Evolutionary conservation across 2,888 invertebrate species (phyloP), one percentile per base, ranked within the genome.

Genomic region (Eledone cirrhosa): DNA sequence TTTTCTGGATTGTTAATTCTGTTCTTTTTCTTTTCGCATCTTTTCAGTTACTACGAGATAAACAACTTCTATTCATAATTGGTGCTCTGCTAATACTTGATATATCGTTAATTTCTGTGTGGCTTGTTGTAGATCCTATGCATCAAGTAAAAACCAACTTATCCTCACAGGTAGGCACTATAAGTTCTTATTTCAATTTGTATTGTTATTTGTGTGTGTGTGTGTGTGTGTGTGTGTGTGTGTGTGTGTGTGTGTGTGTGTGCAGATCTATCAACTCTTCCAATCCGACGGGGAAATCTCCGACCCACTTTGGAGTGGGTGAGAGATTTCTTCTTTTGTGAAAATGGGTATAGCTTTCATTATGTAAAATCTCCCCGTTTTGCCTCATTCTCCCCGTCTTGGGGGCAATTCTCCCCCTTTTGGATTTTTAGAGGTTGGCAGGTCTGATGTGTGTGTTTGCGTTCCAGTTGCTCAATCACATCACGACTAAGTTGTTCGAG

Each of bases 121-220:
- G 97, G 97, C 94, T 95, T 19, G 93, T 92, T 76, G 92, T 96
- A 80, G 97, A 97, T 91, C 97, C 97, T 5, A 95, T 97, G 94
- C 94, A 95, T 89, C 92, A 95, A 48, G 94, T 95, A 87, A 93
- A 96, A 79, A 94, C 94, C 89, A 87, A 88, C 78, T 81, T 87
- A 22, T 87, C 87, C n/a, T 82, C 75, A 72, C 86, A 86, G 87
- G 88, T 88, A 80, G 77, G 83, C 41, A 27, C 63, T 63, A 11
- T 22, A 4, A 2, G 53, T 53, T 53, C 5, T n/a, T 4, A 53
- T n/a, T n/a, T 2, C 53, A 22, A 53, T 53, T 22, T 53, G 53
- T 53, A 5, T 5, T 22, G 19, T 2, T 16, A 19, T 27, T 16
- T 0, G 27, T 2, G 0, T 22, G 27, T 2, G 19, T 22, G 1